phyloP scores from a whole-genome alignment of 2,888 invertebrate species.

The Acronicta psi region DNA sequence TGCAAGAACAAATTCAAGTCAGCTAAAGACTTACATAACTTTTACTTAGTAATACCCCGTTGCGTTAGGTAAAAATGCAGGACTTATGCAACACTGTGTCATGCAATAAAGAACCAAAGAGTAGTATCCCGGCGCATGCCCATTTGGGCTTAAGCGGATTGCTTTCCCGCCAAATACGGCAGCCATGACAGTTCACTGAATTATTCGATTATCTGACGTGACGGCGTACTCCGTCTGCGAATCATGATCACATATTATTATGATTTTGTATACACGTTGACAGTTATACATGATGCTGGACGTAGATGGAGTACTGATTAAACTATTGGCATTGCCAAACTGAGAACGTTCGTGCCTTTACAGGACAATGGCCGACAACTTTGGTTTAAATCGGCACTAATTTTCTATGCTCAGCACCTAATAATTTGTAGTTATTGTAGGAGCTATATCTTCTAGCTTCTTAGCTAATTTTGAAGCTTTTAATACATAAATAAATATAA shows the following conservation, averaged over 20 bases:
- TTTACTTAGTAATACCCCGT: slow-evolving; percentile 34
- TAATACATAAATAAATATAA: too few species aligned
- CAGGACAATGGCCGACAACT: slow-evolving; percentile 50
- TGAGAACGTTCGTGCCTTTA: slow-evolving; percentile 64
- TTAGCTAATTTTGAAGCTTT: slow-evolving; percentile 1
- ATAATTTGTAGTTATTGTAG: slow-evolving; percentile 30
- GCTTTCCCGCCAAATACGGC: slow-evolving; percentile 88
- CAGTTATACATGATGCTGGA: slow-evolving; percentile 51
- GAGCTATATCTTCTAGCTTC: not conserved
- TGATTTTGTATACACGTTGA: slow-evolving; percentile 60
- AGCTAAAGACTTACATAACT: slow-evolving; percentile 25
- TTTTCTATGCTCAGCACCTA: slow-evolving; percentile 37
- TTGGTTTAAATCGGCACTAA: slow-evolving; percentile 44
- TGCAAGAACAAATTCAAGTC: slow-evolving; percentile 20
- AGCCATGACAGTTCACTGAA: slow-evolving; percentile 85
- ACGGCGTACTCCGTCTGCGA: slow-evolving; percentile 65
- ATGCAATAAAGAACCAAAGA: slow-evolving; percentile 83
- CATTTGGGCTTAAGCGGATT: slow-evolving; percentile 85
- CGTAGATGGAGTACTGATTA: slow-evolving; percentile 74
- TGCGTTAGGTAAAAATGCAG: slow-evolving; percentile 71
- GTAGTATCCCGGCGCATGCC: slow-evolving; percentile 76
- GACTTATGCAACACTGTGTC: slow-evolving; percentile 69
- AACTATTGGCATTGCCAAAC: slow-evolving; percentile 77
- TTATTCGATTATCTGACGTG: slow-evolving; percentile 85
- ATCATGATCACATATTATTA: slow-evolving; percentile 71